Base-by-base conservation (phyloP, 1,140 invertebrate species). In the Drosophila biarmipes region DNA sequence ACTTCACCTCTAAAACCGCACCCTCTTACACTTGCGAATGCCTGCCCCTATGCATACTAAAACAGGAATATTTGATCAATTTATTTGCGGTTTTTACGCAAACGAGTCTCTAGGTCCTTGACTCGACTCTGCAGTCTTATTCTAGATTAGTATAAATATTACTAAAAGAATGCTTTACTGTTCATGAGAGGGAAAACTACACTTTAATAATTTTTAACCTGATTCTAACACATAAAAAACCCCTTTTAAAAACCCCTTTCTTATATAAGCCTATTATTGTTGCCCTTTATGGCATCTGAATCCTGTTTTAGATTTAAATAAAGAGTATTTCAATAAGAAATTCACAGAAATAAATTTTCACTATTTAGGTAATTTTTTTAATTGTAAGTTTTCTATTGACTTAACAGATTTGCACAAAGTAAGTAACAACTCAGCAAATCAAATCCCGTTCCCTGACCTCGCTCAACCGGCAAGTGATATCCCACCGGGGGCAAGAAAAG, bases 1-100 rank as follows among this genome's bases (percentile, higher is more conserved):
- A 64, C 17, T 67, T 64, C 45, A 67, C 45, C 63, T 64, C 51
- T 64, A 67, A 51, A 64, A 29, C 63, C n/a, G 6, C 51, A 42
- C 10, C 35, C 63, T n/a, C 24, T 24, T 34, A 40, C 43, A 66
- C 62, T 49, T 61, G 56, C 56, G 31, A 48, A 61, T 34, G 62
- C 43, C 43, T n/a, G 19, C 19, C 56, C 51, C 34, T 51, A 40
- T 61, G 58, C 55, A 61, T 61, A 57, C 17, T 27, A 29, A 57
- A 24, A 29, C 6, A 5, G 11, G 35, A 63, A 67, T 62, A 66
- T 51, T 67, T 67, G 37, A 51, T 63, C 19, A 67, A 67, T 67
- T 64, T 35, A 51, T 42, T 61, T 57, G 58, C 7, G 35, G 27
- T 55, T 59, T 27, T 38, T 17, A 7, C 6, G 21, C 15, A 14